Evolutionary conservation across 2,113 vertebrate species (phyloP).

Genomic region (Phaetusa simplex): DNA sequence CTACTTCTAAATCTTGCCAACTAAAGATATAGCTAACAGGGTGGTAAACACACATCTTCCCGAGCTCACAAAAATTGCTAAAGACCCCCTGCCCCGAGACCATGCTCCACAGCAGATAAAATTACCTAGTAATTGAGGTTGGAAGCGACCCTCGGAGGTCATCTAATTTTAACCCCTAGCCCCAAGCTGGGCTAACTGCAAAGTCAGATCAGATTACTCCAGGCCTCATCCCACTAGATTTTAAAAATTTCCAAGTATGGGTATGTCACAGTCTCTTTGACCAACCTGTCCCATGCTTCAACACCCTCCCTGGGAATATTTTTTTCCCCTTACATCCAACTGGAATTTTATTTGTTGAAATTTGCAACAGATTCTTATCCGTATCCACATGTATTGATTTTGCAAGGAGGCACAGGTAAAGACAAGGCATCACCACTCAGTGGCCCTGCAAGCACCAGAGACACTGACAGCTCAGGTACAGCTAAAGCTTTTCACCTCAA

Average conservation of each 20-base stretch:
- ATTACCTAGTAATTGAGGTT: neutral
- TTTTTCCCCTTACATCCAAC: neutral
- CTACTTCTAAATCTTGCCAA: neutral
- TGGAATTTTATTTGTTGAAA: neutral
- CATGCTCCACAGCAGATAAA: neutral
- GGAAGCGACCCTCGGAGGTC: neutral
- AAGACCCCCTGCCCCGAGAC: neutral
- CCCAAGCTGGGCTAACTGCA: neutral
- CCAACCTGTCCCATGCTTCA: neutral
- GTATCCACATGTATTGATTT: neutral
- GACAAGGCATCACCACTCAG: neutral
- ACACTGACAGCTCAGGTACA: neutral
- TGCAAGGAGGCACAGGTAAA: neutral
- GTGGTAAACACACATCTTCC: neutral
- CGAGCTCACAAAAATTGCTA: neutral
- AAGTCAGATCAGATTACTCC: neutral
- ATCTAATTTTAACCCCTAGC: conserved; percentile 24
- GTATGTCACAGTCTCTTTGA: neutral
- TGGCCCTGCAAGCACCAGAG: neutral
- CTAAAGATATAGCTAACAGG: neutral
- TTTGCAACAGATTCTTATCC: neutral
- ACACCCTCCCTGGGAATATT: neutral
- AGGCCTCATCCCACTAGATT: neutral
- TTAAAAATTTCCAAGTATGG: neutral
- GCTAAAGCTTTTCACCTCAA: neutral